These are phyloP conservation scores for Probosciger aterrimus DNA, from an alignment of 2,113 vertebrate species.

Conservation along the genomic window DNA sequence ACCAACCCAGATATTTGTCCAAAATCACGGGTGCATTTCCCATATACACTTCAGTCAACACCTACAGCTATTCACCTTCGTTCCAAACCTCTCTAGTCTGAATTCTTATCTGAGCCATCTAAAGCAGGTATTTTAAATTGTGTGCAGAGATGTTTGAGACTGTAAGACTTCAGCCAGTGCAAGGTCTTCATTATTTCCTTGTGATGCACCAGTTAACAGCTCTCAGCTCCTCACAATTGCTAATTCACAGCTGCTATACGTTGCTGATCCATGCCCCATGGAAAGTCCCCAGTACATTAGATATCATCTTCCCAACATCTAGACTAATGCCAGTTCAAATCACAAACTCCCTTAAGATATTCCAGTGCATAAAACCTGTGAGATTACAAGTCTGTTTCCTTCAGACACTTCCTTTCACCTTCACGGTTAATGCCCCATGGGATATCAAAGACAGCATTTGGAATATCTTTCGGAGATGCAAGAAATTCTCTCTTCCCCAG, in stretches of 20 bases:
- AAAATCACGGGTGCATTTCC: rapidly evolving
- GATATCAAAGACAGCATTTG: rapidly evolving
- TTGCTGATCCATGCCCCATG: background rate
- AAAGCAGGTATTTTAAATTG: background rate
- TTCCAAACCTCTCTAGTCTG: background rate
- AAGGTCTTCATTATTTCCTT: background rate
- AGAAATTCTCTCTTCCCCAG: background rate
- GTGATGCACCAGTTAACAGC: too few species aligned
- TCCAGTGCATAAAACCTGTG: background rate
- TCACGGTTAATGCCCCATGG: rapidly evolving
- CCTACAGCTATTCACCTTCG: background rate
- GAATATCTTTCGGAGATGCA: rapidly evolving
- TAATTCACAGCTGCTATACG: background rate
- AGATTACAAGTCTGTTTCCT: background rate
- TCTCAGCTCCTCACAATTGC: background rate
- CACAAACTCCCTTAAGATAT: background rate
- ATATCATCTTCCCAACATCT: background rate
- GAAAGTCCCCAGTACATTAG: background rate
- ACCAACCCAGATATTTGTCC: rapidly evolving
- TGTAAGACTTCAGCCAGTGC: background rate
- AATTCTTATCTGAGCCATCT: background rate
- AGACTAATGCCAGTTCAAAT: background rate
- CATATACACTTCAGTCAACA: rapidly evolving
- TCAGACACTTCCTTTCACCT: background rate
- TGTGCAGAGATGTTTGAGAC: background rate